Evolutionary conservation across 1,140 invertebrate genomes (phyloP).

Genomic region (Physella acuta): DNA sequence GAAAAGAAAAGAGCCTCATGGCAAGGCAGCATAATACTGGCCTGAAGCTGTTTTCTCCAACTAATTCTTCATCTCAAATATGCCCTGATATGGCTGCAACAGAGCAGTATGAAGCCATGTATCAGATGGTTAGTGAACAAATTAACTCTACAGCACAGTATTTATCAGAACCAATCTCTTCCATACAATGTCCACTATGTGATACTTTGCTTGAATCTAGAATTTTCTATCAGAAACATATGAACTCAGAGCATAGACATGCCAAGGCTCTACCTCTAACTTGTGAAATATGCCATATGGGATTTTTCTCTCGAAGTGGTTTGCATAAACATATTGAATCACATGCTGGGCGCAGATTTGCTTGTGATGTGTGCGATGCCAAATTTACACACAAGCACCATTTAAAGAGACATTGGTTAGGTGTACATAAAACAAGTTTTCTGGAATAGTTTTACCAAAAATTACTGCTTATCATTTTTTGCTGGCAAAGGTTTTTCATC

Average conservation of each 20-base stretch:
- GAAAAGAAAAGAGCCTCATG: too few relatives aligned
- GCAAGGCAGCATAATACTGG: too few relatives aligned
- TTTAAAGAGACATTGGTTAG: conserved; percentile 1
- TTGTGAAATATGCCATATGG: background rate
- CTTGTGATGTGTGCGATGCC: conserved; percentile 3
- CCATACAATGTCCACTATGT: conserved; percentile 1
- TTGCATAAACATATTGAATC: conserved; percentile 9
- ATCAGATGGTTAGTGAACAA: too few relatives aligned
- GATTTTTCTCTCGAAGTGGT: conserved; percentile 13
- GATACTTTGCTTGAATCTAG: background rate
- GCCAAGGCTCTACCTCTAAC: background rate
- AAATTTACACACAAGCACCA: conserved; percentile 15
- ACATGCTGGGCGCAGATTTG: conserved; percentile 5
- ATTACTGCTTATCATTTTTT: too few relatives aligned
- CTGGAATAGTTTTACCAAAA: too few relatives aligned
- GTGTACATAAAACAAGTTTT: background rate
- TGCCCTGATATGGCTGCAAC: too few relatives aligned
- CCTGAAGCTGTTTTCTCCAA: too few relatives aligned
- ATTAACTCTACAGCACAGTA: too few relatives aligned
- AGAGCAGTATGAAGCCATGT: too few relatives aligned
- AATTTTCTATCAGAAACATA: conserved; percentile 15
- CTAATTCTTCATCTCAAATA: too few relatives aligned
- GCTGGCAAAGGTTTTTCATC: too few relatives aligned
- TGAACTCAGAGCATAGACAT: conserved; percentile 6
- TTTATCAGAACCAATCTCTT: too few relatives aligned